Conservation (phyloP, 1,140 invertebrate genomes). For the Metaphire vulgaris region DNA sequence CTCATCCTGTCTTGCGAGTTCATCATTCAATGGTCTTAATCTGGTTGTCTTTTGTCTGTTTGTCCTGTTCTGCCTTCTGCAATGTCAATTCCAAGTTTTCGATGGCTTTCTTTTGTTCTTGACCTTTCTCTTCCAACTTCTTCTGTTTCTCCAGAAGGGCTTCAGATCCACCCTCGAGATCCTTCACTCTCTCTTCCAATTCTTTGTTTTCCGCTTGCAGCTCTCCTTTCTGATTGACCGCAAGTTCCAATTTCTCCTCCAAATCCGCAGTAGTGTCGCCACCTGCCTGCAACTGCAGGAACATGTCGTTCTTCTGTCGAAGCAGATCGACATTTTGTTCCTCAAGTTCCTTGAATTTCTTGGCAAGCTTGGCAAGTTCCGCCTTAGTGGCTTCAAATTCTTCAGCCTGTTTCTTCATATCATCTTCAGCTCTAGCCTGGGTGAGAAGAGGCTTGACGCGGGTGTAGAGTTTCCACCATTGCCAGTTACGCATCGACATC, state of each 20-base stretch:
- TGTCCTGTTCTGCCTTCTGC: constrained; percentile 79
- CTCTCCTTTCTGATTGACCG: constrained; percentile 26
- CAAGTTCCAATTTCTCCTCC: constrained; percentile 14
- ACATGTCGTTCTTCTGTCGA: constrained; percentile 84
- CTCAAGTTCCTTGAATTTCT: constrained; percentile 92
- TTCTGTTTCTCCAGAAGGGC: constrained; percentile 92
- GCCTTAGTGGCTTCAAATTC: constrained; percentile 89
- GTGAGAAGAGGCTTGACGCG: constrained; percentile 90
- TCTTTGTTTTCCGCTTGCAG: constrained; percentile 98
- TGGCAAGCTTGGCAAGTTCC: constrained; percentile 85
- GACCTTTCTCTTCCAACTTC: constrained; percentile 86
- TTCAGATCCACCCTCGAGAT: constrained; percentile 85
- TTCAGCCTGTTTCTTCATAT: constrained; percentile 94
- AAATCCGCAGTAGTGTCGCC: constrained; percentile 63
- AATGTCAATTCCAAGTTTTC: constrained; percentile 87
- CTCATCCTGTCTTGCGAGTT: constrained; percentile 96
- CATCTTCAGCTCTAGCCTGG: constrained; percentile 95
- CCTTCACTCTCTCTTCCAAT: constrained; percentile 88
- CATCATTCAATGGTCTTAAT: constrained; percentile 91
- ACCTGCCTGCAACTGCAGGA: constrained; percentile 79
- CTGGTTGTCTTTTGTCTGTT: constrained; percentile 96
- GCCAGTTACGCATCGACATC: constrained; percentile 95
- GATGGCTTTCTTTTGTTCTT: constrained; percentile 90
- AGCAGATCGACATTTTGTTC: constrained; percentile 75
- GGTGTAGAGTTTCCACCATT: constrained; percentile 99